Percentiles rank a stretch among this genome's conserved stretches.
Evolutionary conservation across 2,113 vertebrate species (phyloP).

Genomic region (Bambusicola thoracicus): DNA sequence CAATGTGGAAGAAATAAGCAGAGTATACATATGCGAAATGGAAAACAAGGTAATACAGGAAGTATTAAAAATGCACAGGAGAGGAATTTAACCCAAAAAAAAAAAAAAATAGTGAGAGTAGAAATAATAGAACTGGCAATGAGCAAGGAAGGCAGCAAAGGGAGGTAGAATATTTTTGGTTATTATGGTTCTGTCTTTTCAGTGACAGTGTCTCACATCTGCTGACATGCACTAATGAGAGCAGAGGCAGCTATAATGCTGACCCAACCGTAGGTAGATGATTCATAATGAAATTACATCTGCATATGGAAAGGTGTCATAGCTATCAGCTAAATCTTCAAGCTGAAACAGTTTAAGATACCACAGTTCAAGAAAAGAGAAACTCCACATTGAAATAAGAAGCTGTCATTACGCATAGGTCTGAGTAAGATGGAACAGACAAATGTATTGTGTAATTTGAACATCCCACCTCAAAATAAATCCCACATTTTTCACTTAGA

Average conservation of each 20-base stretch:
- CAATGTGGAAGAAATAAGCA: constrained; percentile 32
- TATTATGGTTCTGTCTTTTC: constrained; percentile 4
- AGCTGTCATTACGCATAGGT: background rate
- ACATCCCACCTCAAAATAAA: background rate
- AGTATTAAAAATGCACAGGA: constrained; percentile 13
- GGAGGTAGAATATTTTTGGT: background rate
- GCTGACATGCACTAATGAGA: constrained; percentile 33
- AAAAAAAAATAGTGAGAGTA: background rate
- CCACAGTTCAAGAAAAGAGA: background rate
- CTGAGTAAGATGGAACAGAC: background rate
- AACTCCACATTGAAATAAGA: background rate
- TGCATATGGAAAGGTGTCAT: constrained; percentile 22
- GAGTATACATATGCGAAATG: background rate
- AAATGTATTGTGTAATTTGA: background rate
- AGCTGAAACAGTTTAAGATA: background rate
- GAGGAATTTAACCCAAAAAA: constrained; percentile 27
- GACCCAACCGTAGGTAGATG: constrained; percentile 35
- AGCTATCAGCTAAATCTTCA: background rate
- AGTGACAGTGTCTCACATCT: constrained; percentile 13
- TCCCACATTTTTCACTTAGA: background rate
- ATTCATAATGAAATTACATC: constrained; percentile 2
- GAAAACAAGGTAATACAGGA: constrained; percentile 20
- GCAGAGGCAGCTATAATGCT: background rate
- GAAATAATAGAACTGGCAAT: constrained; percentile 17
- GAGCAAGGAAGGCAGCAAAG: background rate